Percentiles rank a stretch among this genome's conserved stretches.
phyloP scores from a whole-genome alignment of 2,888 invertebrate genomes.

The Megamerina dolium region DNA sequence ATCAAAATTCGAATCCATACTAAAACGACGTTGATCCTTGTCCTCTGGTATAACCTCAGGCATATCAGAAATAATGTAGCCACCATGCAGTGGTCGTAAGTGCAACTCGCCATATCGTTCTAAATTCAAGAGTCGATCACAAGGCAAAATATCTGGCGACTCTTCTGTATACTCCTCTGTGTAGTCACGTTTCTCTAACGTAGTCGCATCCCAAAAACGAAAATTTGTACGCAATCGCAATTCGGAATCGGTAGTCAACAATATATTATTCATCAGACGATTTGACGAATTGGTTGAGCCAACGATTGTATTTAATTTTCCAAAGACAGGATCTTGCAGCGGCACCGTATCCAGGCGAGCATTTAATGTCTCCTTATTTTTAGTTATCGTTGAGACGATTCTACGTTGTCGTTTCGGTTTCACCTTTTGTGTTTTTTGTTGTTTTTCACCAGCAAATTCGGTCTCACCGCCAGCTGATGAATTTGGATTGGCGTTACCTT shows the following conservation, averaged over 20 bases:
- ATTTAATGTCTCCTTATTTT: slow-evolving; percentile 46
- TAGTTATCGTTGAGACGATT: slow-evolving; percentile 43
- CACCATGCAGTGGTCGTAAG: slow-evolving; percentile 39
- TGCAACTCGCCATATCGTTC: slow-evolving; percentile 24
- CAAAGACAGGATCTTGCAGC: slow-evolving; percentile 57
- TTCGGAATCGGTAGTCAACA: slow-evolving; percentile 52
- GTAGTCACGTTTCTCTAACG: slow-evolving; percentile 26
- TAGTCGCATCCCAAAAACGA: slow-evolving; percentile 34
- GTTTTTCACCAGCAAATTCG: slow-evolving; percentile 17
- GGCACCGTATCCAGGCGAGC: slow-evolving; percentile 47
- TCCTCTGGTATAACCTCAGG: slow-evolving; percentile 36
- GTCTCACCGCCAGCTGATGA: slow-evolving; percentile 21
- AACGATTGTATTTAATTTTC: slow-evolving; percentile 55
- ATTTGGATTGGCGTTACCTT: slow-evolving; percentile 24
- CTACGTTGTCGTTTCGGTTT: slow-evolving; percentile 31
- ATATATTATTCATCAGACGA: slow-evolving; percentile 56
- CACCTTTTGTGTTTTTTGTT: slow-evolving; percentile 12
- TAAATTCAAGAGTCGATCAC: slow-evolving; percentile 31
- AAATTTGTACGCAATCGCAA: slow-evolving; percentile 39
- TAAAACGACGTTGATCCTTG: slow-evolving; percentile 17
- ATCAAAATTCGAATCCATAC: slow-evolving; percentile 14
- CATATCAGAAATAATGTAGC: slow-evolving; percentile 42
- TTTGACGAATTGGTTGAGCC: slow-evolving; percentile 60
- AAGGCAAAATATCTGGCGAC: slow-evolving; percentile 17
- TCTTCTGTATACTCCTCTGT: slow-evolving; percentile 19